Base-by-base conservation (phyloP, 2,888 invertebrate genomes). In the Drosophila mimica region DNA sequence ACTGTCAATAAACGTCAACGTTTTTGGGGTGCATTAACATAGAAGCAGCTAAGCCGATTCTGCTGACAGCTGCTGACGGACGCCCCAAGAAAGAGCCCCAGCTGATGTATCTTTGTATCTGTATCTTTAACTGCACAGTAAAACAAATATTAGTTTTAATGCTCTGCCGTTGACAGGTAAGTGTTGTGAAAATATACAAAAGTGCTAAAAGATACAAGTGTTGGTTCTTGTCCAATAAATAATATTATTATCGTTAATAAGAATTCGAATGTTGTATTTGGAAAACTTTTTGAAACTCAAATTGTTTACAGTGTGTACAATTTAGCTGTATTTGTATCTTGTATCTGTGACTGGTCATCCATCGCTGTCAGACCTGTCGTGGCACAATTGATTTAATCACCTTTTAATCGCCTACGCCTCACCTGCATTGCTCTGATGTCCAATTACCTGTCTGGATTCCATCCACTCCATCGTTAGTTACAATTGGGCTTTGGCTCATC, bases 1-100 rank as follows among this genome's bases (percentile, higher is more conserved):
- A 79, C 87, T 87, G 88, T 68, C 89, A 89, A 88, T 88, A 87
- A 88, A 89, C 83, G 88, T 87, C 88, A 81, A 71, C 89, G 85
- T 77, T 78, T 85, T 88, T 88, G 81, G 85, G 83, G 77, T 68
- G 85, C 89, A 88, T 88, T 88, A 88, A 88, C 87, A 88, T 88
- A 87, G 85, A 75, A 70, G 75, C 83, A 68, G 76, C 83, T 89
- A 83, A 81, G 82, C 84, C 81, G 77, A 87, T 84, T 78, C 77
- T 76, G 79, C 46, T 85, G 88, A 88, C 81, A 82, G 84, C 61
- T 68, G 82, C 63, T 74, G 79, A 78, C 77, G 72, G 73, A 74
- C 74, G 74, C 43, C 61, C 61, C 62, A 63, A 72, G 74, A 63
- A 68, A 69, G 46, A 40, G 54, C 65, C 69, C 33, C 70, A 54